Evolutionary conservation across 2,797 vertebrate species (phyloP), one percentile per base, ranked within the genome.

Genomic region (Poecilia picta): DNA sequence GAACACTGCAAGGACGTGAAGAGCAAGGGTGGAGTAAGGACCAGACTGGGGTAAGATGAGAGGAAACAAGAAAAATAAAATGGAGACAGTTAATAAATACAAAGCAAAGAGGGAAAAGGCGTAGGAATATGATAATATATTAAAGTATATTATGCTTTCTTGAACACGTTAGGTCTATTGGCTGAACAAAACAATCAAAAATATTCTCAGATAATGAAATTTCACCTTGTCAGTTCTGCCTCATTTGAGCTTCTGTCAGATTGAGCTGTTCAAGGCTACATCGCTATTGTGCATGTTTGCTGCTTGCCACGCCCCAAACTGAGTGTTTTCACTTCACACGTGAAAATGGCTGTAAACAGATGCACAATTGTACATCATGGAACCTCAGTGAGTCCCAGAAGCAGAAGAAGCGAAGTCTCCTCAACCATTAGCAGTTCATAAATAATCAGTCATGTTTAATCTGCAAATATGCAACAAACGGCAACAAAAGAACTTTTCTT

Each of bases 111-210:
- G 43, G 72, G 77, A 70, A 46, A 47, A 83, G 82, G 73, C 77
- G 66, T 83, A 76, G 82, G 39, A 73, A n/a, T 10, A 20, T 75
- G 73, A 74, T 71, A 78, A 74, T 82, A 77, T 74, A 53, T 80
- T 45, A 87, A 80, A 73, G 68, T 57, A 13, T 10, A 10, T 25
- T 53, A 53, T 25, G 23, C 1, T 53, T 53, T 8, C 23, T 53
- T 53, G 23, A 53, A 53, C 23, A 25, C 10, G 51, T 53, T 53
- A 53, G 51, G 51, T 53, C 8, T 25, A 11, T 25, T 8, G 8
- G 23, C 8, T 23, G 1, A 51, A 23, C 49, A 23, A 51, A 51
- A 25, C 49, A 51, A 23, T 0, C 20, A 64, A 18, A 64, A 36
- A 33, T 18, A 33, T 64, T 64, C 28, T 33, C 31, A 20, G 59